Evolutionary conservation across 2,888 invertebrate genomes (phyloP), one percentile per base, ranked within the genome.

Genomic region (Clostera curtula): DNA sequence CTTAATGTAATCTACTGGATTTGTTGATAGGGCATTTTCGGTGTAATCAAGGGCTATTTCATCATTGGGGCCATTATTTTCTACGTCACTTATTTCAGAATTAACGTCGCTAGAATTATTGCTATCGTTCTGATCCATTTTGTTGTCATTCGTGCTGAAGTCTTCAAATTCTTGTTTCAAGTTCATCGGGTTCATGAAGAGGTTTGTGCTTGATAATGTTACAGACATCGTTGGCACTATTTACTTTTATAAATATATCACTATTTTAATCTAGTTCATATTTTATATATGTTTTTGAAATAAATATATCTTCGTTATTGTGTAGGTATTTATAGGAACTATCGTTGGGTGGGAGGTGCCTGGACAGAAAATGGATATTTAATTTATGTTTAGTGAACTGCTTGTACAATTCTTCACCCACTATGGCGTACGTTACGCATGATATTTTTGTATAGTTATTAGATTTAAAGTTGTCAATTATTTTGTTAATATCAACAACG

Each of bases 301-400:
- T 80, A 80, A 71, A 69, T 73, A 73, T 77, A 59, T 75, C 67
- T 79, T 69, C 62, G 61, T 75, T 66, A 66, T 75, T 77, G 71
- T 61, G 61, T 83, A 85, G 85, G 84, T 85, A 85, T 69, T 80
- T 63, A 59, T 85, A 85, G 85, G 85, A 85, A 85, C 85, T 85
- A 82, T 85, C 85, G 85, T 85, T 85, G 82, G 82, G 66, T 76
- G 68, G 74, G 77, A 75, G 77, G 73, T 68, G 76, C 68, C 79
- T 82, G 80, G 64, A 73, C 61, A 67, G 40, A 61, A 57, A 57
- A 54, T 63, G 29, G 7, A 4, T 19, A 14, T n/a, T 9, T 9
- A 12, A 12, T 24, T 24, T 11, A 9, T 25, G 20, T n/a, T 18
- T 12, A 14, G 20, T 12, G 4, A 3, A 11, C 17, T 19, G 1